Evolutionary conservation across 2,888 invertebrate species (phyloP).

Genomic region (Leucania comma): DNA sequence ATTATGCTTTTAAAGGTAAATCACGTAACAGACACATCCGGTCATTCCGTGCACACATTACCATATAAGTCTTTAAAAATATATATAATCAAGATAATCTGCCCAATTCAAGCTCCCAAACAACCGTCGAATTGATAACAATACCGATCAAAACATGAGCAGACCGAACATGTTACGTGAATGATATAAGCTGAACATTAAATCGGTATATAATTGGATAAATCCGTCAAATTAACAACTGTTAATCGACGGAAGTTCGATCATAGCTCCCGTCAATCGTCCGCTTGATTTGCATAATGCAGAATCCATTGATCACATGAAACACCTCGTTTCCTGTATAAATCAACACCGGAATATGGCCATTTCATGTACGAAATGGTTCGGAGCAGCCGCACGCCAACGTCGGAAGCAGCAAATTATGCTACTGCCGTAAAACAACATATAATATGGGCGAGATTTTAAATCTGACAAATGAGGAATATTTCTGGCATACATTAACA

Average conservation of each 20-base stretch:
- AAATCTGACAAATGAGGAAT: constrained; percentile 50
- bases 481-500: constrained; percentile 36
- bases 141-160: constrained; percentile 35
- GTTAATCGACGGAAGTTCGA: constrained; percentile 76
- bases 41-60: constrained; percentile 29
- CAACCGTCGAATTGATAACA: constrained; percentile 20
- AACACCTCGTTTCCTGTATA: constrained; percentile 76
- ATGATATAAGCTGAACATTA: constrained; percentile 54
- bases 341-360: constrained; percentile 73
- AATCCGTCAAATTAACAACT: constrained; percentile 61
- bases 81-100: constrained; percentile 32
- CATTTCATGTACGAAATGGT: constrained; percentile 75
- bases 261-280: constrained; percentile 65
- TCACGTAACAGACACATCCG: constrained; percentile 41
- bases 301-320: constrained; percentile 73
- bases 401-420: constrained; percentile 77
- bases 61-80: constrained; percentile 24
- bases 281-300: constrained; percentile 61
- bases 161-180: constrained; percentile 45
- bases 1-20: constrained; percentile 9
- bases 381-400: constrained; percentile 74
- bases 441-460: constrained; percentile 47
- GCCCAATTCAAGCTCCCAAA: constrained; percentile 39
- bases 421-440: constrained; percentile 57
- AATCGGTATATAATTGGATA: constrained; percentile 56